Conservation (phyloP, 2,113 vertebrate genomes). For the Prunella himalayana region DNA sequence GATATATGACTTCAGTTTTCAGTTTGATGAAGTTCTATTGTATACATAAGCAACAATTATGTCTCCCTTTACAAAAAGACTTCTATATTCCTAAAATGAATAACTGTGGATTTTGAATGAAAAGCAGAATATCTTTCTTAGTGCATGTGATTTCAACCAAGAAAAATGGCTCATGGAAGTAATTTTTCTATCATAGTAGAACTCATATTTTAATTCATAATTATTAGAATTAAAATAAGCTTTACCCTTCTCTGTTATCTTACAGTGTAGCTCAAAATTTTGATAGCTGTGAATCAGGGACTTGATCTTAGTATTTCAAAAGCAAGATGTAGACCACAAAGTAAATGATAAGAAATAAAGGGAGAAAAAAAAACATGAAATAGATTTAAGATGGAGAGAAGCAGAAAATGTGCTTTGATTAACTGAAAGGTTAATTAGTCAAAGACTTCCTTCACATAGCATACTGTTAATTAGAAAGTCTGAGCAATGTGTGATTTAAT, state of each 20-base stretch:
- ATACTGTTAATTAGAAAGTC: neutral
- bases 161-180: neutral
- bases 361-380: neutral
- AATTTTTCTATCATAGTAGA: neutral
- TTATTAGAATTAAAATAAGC: neutral
- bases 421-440: constrained; percentile 28
- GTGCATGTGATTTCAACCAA: neutral
- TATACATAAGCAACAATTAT: neutral
- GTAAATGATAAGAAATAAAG: neutral
- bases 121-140: neutral
- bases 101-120: neutral
- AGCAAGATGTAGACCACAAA: neutral
- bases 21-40: neutral
- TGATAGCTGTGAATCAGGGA: neutral
- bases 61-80: neutral
- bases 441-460: neutral
- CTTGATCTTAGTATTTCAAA: constrained; percentile 11
- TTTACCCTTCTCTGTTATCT: neutral
- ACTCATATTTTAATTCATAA: neutral
- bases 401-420: neutral
- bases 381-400: neutral
- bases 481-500: neutral
- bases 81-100: neutral
- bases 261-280: neutral
- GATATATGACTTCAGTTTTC: neutral